Conservation (phyloP, 2,113 vertebrate genomes). For the Gymnorhina tibicen region DNA sequence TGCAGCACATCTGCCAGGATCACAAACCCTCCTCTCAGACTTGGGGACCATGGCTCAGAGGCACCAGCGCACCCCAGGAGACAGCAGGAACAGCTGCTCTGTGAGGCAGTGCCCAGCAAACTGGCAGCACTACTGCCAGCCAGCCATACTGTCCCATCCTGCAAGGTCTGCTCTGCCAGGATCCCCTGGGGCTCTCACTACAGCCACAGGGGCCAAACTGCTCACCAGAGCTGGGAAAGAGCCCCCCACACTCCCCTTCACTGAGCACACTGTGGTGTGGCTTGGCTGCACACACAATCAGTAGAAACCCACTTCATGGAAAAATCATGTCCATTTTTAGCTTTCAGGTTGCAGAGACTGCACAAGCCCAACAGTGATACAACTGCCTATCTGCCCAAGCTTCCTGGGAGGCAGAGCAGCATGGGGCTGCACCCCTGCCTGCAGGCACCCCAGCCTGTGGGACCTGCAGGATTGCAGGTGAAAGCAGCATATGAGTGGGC, state of each 20-base stretch:
- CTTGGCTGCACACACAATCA: neutral
- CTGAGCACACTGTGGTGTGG: too few relatives aligned
- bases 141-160: rapidly evolving
- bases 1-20: neutral
- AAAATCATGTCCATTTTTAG: neutral
- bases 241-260: rapidly evolving
- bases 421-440: rapidly evolving
- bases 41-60: neutral
- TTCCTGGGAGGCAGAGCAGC: neutral
- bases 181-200: neutral
- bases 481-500: neutral
- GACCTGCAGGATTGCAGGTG: rapidly evolving
- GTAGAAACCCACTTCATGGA: neutral
- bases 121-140: neutral
- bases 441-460: neutral
- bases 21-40: neutral
- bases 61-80: neutral
- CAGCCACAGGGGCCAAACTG: neutral
- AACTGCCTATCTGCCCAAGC: neutral
- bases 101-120: neutral
- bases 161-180: neutral
- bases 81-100: neutral
- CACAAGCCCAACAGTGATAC: neutral
- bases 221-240: neutral
- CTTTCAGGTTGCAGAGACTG: neutral